Percentiles rank a stretch among this genome's conserved stretches.
These are phyloP conservation scores for Paguma larvata DNA, from an alignment of 2,797 vertebrate species.

Conservation along the genomic window DNA sequence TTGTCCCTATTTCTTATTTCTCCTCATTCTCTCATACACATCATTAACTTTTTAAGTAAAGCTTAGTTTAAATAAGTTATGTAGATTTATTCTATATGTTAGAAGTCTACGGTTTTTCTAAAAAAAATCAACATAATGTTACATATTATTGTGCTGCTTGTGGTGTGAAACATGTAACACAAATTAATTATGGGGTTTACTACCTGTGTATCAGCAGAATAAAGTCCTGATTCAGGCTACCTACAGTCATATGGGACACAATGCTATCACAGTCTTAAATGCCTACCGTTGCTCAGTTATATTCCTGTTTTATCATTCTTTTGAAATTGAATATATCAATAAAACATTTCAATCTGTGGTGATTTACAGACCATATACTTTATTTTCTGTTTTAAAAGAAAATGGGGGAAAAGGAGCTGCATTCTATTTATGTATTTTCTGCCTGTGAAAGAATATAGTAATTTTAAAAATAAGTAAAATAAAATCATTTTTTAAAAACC, in stretches of 20 bases:
- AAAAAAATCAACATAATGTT: not conserved
- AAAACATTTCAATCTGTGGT: not conserved
- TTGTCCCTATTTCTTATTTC: not conserved
- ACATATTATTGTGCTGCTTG: not conserved
- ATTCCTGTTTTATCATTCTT: not conserved
- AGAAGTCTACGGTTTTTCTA: not conserved
- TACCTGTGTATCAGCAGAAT: not conserved
- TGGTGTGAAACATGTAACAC: not conserved
- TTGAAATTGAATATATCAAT: not conserved
- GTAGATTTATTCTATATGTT: constrained; percentile 26
- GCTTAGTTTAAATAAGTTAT: not conserved
- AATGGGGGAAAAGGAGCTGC: not conserved
- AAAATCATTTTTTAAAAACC: not conserved
- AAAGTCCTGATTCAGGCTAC: not conserved
- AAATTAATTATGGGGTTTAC: not conserved
- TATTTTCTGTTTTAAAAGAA: constrained; percentile 56
- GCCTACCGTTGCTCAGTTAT: not conserved
- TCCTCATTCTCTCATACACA: not conserved
- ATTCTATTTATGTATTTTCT: not conserved
- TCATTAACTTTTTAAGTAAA: not conserved
- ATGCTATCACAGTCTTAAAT: not conserved
- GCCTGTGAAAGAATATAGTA: not conserved
- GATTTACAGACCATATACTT: not conserved
- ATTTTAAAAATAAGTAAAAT: constrained; percentile 34
- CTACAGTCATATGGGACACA: not conserved